A percentile compares a stretch with the other conserved stretches of the same genome.
Conservation (phyloP, 2,797 vertebrate genomes). For the Mergus octosetaceus region DNA sequence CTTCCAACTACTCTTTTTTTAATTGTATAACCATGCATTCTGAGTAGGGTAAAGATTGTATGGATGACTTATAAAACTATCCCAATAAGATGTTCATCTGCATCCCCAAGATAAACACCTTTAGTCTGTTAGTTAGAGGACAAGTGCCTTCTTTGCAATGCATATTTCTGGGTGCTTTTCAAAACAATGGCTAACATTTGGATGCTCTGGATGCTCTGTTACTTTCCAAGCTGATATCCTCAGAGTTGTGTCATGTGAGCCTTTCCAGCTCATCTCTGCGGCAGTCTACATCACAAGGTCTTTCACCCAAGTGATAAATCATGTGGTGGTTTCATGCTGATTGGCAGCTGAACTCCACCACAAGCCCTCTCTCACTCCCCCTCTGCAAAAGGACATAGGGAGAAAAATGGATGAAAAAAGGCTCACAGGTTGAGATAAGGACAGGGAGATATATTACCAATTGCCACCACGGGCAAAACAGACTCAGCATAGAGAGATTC, state of each 20-base stretch:
- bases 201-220: neutral
- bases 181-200: neutral
- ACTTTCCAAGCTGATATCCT: neutral
- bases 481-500: neutral
- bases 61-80: neutral
- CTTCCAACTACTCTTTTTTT: no score
- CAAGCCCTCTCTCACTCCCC: neutral
- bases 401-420: neutral
- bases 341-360: neutral
- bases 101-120: neutral
- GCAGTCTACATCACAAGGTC: rapidly evolving
- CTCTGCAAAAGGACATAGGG: neutral
- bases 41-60: neutral
- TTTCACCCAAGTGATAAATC: neutral
- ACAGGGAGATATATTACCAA: neutral
- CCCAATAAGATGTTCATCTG: neutral
- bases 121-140: neutral
- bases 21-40: neutral
- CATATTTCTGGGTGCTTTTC: neutral
- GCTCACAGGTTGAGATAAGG: neutral
- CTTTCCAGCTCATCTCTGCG: neutral
- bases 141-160: neutral
- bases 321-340: neutral
- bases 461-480: neutral
- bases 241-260: neutral